Evolutionary conservation across 2,113 vertebrate species (phyloP), one percentile per base, ranked within the genome.

Genomic region (Spheniscus mendiculus): DNA sequence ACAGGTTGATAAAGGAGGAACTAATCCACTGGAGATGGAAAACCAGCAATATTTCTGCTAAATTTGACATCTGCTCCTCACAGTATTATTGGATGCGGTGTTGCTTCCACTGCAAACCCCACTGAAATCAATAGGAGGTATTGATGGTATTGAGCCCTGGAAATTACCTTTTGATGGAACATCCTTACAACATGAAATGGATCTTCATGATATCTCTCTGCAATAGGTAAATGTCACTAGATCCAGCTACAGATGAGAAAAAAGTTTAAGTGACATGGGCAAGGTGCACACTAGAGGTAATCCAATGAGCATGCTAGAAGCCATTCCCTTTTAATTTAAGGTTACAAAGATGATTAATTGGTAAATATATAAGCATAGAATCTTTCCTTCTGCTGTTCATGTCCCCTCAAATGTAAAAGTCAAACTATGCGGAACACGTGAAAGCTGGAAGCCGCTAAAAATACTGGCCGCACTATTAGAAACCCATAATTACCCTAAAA

Each of bases 101-200:
- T 65, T 74, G 67, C 63, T 88, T 83, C 70, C 76, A 83, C 67
- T 45, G 69, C 79, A 97, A 95, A 61, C 16, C 47, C 67, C 59
- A 36, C 52, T 69, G 76, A 95, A 93, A 96, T 90, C 95, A 89
- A 63, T 59, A 91, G 72, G 44, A 91, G 23, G 32, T 83, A 94
- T 70, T 83, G 88, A 86, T 74, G 72, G 59, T 27, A 72, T 42
- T 15, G 50, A 89, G 72, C 42, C 50, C 71, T 76, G 44, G 56
- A 89, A 90, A 90, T 94, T 88, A 52, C 70, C 73, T 95, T 93
- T 87, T 69, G 55, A 63, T 32, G 72, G 49, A 81, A 65, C 56
- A 87, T 38, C 74, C 62, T 91, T 87, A 70, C 78, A 76, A 74
- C 42, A 55, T 65, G 69, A 83, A 93, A 96, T 52, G 58, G 70